Evolutionary conservation across 2,888 invertebrate species (phyloP), one percentile per base, ranked within the genome.

Genomic region (Reticulitermes lucifugus): DNA sequence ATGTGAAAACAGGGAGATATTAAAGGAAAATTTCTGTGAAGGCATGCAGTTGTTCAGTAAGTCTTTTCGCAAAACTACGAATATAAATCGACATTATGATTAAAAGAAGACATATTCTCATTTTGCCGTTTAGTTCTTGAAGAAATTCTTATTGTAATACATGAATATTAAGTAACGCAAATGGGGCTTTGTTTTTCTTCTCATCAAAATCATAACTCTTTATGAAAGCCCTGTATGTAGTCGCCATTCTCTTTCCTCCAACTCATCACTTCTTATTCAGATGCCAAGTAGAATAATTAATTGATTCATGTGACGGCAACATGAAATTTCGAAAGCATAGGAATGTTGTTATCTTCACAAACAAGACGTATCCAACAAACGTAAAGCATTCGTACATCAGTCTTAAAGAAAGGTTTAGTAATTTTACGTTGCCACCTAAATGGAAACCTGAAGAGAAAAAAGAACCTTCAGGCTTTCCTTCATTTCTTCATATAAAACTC

Each of bases 81-180:
- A 81, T 65, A 81, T 65, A 81, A 81, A 81, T 81, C 81, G 81
- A 81, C 65, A 25, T 46, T 59, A 55, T 29, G 70, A 65, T 51
- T 41, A 81, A 70, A 81, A 70, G 35, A 41, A 60, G 35, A 35
- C 35, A 4, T 18, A 43, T 22, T 81, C 70, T 70, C 55, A 81
- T 70, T 81, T 70, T 81, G 81, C 70, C 65, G 70, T 81, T 81
- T 70, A 70, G 43, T 59, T 59, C 22, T 18, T 35, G 25, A 12
- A 79, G 25, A 79, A 35, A 41, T 65, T 35, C 81, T n/a, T 70
- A 70, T 65, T 81, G 81, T 81, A 81, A 80, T 81, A 43, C 25
- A 70, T 81, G 81, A 81, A 81, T 81, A 81, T 70, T 81, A 81
- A 81, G 41, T 70, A 81, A 81, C 65, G 81, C 81, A 81, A 81